phyloP scores from a whole-genome alignment of 2,888 invertebrate genomes.

The Drosophila falleni region DNA sequence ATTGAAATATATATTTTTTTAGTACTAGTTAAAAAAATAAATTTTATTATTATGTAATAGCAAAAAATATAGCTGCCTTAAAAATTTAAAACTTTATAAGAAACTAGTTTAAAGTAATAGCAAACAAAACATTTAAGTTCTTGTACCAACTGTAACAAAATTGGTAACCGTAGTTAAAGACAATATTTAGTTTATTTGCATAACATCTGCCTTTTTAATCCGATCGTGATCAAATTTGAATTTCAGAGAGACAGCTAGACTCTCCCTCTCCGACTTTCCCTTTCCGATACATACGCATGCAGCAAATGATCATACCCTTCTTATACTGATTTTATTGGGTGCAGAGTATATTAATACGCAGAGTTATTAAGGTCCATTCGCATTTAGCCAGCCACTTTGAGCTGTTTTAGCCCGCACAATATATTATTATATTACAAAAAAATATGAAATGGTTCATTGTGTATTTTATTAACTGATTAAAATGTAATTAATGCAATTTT shows the following conservation, averaged over 20 bases:
- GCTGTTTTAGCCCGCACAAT: slow-evolving; percentile 18
- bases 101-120: too few species aligned
- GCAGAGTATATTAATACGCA: slow-evolving; percentile 24
- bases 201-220: background rate
- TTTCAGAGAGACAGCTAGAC: too few species aligned
- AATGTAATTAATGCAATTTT: slow-evolving; percentile 47
- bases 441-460: slow-evolving; percentile 27
- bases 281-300: background rate
- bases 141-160: too few species aligned
- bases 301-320: background rate
- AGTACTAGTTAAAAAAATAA: too few species aligned
- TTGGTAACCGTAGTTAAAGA: too few species aligned
- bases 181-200: too few species aligned
- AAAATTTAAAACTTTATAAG: too few species aligned
- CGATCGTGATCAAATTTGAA: background rate
- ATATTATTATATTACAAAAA: slow-evolving; percentile 2
- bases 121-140: too few species aligned
- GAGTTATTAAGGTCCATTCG: slow-evolving; percentile 42
- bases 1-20: too few species aligned
- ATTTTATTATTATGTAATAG: too few species aligned
- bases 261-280: too few species aligned
- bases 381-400: slow-evolving; percentile 30
- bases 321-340: background rate
- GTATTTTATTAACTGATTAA: slow-evolving; percentile 39
- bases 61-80: background rate